Conservation (phyloP, 2,113 vertebrate species). For the Oncorhynchus nerka region DNA sequence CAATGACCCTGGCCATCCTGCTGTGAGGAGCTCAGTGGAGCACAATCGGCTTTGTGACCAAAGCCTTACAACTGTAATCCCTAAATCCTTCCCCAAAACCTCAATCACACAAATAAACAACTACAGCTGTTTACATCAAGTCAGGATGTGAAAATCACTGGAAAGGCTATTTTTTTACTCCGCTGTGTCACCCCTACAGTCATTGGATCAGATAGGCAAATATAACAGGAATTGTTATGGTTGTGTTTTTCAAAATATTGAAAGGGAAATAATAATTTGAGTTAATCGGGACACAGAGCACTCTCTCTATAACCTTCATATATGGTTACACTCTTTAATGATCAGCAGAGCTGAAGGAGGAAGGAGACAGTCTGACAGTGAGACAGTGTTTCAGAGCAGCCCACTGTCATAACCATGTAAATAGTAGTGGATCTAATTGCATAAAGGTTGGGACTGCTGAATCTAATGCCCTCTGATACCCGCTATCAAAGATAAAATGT, state of each 20-base stretch:
- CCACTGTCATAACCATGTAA: conserved; percentile 31
- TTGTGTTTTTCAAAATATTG: no score
- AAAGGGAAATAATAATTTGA: conserved; percentile 53
- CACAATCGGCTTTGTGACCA: neutral
- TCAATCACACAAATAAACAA: neutral
- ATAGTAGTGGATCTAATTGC: no score
- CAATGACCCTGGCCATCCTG: neutral
- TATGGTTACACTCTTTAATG: neutral
- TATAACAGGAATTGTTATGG: conserved; percentile 5
- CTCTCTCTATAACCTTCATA: conserved; percentile 28
- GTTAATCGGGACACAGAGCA: conserved; percentile 40
- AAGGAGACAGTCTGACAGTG: no score
- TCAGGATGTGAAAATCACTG: no score
- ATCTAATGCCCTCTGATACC: conserved; percentile 42
- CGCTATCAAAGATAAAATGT: conserved; percentile 62
- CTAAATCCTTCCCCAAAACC: neutral
- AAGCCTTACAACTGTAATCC: neutral
- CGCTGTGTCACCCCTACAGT: no score
- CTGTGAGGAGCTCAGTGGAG: neutral
- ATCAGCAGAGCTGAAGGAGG: no score
- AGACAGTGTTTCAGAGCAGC: neutral
- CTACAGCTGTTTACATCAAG: neutral
- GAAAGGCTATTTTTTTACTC: no score
- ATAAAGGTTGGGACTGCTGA: conserved; percentile 32
- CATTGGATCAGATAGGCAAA: conserved; percentile 11